Evolutionary conservation across 2,113 vertebrate genomes (phyloP), one percentile per base, ranked within the genome.

Genomic region (Picathartes gymnocephalus): DNA sequence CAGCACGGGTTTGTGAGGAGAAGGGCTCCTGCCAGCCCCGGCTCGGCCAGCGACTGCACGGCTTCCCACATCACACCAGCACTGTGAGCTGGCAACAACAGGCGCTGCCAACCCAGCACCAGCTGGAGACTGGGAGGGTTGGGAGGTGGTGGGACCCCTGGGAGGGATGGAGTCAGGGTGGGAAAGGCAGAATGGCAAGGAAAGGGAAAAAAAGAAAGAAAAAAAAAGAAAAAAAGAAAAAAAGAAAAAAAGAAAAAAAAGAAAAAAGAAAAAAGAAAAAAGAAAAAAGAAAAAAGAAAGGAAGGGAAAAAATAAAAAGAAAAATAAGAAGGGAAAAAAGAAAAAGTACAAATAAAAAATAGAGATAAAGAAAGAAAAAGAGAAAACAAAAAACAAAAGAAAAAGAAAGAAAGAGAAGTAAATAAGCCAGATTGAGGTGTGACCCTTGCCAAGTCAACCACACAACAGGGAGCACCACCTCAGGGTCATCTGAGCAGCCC

Each of bases 201-300:
- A 20, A 20, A 18, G 3, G 22, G 7, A 5, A 8, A 21, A n/a
- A 10, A 15, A 4, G 4, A 12, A 9, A 9, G 2, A 11, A 13
- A 24, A 7, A 28, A 6, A 14, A 2, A 8, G 11, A 8, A 19
- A 28, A 11, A 12, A 25, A 10, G 6, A 2, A 3, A 21, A 28
- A 7, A 6, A 16, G 2, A 6, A 22, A 7, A 22, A 7, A n/a
- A 4, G 4, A 15, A 1, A 31, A 5, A 10, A 4, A 14, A 15
- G 23, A 22, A 0, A 7, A 19, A 21, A 33, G 15, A 4, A 13
- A 30, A 31, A 18, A 15, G 2, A n/a, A 7, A 35, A 11, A 6
- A 7, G 20, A 18, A 3, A 45, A 42, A 19, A 31, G 9, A 3
- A 11, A 51, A 35, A 8, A n/a, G 7, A 3, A 44, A 19, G 17